Conservation (phyloP, 92 coral and sea anemone species). For the Actinernus sp. region DNA sequence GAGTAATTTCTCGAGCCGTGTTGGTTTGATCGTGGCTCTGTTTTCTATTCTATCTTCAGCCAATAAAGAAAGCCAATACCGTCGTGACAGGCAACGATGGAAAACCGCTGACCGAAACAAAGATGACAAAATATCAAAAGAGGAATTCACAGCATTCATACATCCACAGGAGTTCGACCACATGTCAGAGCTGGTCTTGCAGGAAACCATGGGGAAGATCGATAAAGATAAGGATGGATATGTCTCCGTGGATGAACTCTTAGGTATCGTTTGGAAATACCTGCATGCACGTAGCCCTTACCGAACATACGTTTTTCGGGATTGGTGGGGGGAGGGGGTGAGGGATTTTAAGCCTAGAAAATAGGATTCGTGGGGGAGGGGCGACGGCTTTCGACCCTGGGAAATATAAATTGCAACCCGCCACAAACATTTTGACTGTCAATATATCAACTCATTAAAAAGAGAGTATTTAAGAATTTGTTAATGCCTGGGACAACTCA, state of each 20-base stretch:
- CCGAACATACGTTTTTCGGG: background rate
- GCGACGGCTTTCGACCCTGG: too few relatives aligned
- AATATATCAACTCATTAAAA: too few relatives aligned
- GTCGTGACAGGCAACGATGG: conserved; percentile 58
- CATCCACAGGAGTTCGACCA: conserved; percentile 78
- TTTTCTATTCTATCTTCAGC: too few relatives aligned
- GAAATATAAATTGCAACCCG: too few relatives aligned
- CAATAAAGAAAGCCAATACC: conserved; percentile 12
- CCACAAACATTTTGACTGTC: too few relatives aligned
- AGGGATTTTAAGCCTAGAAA: background rate
- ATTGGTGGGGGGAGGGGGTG: conserved; percentile 3
- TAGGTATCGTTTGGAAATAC: too few relatives aligned
- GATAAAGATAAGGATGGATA: conserved; percentile 86
- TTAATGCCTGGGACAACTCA: too few relatives aligned
- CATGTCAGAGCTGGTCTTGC: conserved; percentile 66
- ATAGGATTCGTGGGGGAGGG: too few relatives aligned
- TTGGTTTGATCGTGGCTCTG: too few relatives aligned
- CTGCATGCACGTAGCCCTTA: too few relatives aligned
- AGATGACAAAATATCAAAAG: conserved; percentile 74
- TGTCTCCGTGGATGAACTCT: conserved; percentile 71
- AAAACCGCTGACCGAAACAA: conserved; percentile 82
- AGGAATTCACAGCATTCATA: conserved; percentile 65
- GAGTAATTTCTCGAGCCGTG: too few relatives aligned
- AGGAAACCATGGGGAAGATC: conserved; percentile 54
- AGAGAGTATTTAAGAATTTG: too few relatives aligned